Conservation (phyloP, 2,797 vertebrate species). For the Sebastes minor region DNA sequence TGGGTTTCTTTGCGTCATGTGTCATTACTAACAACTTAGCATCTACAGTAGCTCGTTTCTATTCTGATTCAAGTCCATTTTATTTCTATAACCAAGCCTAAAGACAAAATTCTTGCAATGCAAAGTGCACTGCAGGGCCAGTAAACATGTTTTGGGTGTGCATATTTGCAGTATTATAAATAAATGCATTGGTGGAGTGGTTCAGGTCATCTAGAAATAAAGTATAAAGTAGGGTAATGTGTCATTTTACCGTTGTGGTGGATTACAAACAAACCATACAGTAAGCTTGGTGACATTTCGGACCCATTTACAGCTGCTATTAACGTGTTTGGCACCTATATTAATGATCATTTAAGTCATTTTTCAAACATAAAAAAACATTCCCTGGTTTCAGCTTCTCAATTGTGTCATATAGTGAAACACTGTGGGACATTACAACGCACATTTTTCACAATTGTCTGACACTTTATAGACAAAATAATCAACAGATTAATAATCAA, state of each 20-base stretch:
- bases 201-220: background rate
- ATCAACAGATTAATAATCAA: too few species aligned
- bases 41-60: background rate
- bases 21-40: background rate
- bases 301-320: background rate
- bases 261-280: background rate
- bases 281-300: background rate
- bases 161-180: background rate
- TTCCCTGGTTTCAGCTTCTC: too few species aligned
- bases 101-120: background rate
- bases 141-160: background rate
- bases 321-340: background rate
- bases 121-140: background rate
- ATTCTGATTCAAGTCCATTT: too few species aligned
- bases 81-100: background rate
- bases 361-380: too few species aligned
- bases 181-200: background rate
- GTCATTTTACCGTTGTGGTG: background rate
- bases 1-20: background rate
- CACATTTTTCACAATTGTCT: too few species aligned
- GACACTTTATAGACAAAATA: too few species aligned
- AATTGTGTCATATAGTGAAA: too few species aligned
- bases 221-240: background rate
- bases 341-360: too few species aligned
- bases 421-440: too few species aligned